Evolutionary conservation across 1,140 invertebrate genomes (phyloP), one percentile per base, ranked within the genome.

Genomic region (Harlomillsia oculata): DNA sequence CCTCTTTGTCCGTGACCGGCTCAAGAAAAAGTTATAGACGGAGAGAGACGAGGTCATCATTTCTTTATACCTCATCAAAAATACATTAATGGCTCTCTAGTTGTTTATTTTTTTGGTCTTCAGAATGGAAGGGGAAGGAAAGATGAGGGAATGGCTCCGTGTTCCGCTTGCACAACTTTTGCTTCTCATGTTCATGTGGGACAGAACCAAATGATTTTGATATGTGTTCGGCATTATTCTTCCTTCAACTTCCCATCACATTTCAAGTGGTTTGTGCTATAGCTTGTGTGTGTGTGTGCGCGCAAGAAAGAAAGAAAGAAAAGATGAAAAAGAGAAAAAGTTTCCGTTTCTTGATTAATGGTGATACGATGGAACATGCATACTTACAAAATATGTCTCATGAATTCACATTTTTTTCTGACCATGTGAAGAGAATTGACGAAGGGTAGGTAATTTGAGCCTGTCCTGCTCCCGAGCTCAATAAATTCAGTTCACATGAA

Each of bases 1-100:
- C n/a, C n/a, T 59, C 51, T 59, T 59, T 48, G 57, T 53, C 44
- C 50, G 50, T 59, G 50, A 53, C 56, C 56, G 56, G 52, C 56
- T 23, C 44, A 29, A 26, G 8, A 44, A 51, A 54, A 51, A 50
- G 39, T 44, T 58, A 58, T 53, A 60, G 51, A 49, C 43, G 43
- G 41, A n/a, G n/a, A n/a, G n/a, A n/a, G n/a, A n/a, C n/a, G 57
- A 48, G 45, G 39, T 51, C 61, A 59, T 56, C 46, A 37, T 59
- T 60, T 34, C 50, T 64, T 64, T 64, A 64, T 61, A 64, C 56
- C 63, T 64, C 63, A 64, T 64, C 63, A 64, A 64, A 64, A 64
- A 64, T 60, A 64, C 63, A 64, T 64, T 64, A 64, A 59, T 61
- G 59, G 56, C 41, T 50, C 34, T 57, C 11, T 41, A 54, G 41